Evolutionary conservation across 2,797 vertebrate genomes (phyloP).

Genomic region (Semaprochilodus insignis): DNA sequence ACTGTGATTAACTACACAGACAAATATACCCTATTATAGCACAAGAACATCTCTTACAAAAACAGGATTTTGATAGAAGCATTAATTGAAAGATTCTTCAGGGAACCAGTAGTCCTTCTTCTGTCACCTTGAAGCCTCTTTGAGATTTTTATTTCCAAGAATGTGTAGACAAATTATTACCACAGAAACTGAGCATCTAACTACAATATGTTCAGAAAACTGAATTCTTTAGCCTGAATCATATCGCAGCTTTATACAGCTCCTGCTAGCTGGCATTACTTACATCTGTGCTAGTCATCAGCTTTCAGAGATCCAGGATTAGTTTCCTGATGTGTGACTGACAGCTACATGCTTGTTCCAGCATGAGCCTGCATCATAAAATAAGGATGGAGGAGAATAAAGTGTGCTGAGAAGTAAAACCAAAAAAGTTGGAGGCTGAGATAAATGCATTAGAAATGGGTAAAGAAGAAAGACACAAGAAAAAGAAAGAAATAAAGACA

Average conservation of each 20-base stretch:
- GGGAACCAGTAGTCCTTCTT: not conserved
- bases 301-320: not conserved
- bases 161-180: not conserved
- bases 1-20: no score
- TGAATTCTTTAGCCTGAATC: no score
- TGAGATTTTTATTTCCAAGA: not conserved
- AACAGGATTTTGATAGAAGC: no score
- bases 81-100: no score
- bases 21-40: no score
- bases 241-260: no score
- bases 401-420: not conserved
- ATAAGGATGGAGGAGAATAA: not conserved
- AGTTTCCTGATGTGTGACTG: conserved; percentile 10
- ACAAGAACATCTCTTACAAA: no score
- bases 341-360: not conserved
- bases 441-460: not conserved
- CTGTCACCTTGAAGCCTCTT: not conserved
- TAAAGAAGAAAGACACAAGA: not conserved
- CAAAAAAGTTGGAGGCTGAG: not conserved
- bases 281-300: not conserved
- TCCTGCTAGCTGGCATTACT: not conserved
- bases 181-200: not conserved
- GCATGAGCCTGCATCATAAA: not conserved
- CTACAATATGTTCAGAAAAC: not conserved
- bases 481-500: no score